Evolutionary conservation across 2,113 vertebrate genomes (phyloP).

Genomic region (Vulpes ferrilata): DNA sequence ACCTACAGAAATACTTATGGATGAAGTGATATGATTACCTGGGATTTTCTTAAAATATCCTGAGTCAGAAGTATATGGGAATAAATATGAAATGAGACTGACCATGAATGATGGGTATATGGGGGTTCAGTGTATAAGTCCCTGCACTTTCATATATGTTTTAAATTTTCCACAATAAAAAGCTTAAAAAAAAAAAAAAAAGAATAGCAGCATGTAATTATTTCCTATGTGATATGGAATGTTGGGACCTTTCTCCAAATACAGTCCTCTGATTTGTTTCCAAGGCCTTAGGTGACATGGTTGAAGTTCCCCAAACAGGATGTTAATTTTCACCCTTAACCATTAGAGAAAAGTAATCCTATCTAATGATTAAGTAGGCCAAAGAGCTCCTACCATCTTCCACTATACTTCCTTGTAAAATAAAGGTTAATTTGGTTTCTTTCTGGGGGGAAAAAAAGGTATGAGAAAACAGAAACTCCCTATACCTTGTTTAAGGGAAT

Average conservation of each 20-base stretch:
- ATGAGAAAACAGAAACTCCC: not conserved
- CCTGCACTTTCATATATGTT: not conserved
- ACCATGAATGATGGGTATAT: not conserved
- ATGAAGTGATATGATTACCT: not conserved
- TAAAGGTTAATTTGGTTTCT: conserved; percentile 38
- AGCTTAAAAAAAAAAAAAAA: not conserved
- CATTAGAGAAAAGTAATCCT: conserved; percentile 5
- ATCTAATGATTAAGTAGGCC: not conserved
- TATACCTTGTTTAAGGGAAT: not conserved
- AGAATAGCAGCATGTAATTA: not conserved
- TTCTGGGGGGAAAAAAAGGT: not conserved
- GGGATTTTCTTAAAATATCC: not conserved
- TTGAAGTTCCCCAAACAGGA: not conserved
- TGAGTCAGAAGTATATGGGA: not conserved
- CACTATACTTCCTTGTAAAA: not conserved
- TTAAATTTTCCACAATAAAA: not conserved
- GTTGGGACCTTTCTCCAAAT: not conserved
- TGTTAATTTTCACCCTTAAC: conserved; percentile 29
- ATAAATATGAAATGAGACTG: not conserved
- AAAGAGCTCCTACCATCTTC: not conserved
- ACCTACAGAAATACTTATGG: not conserved
- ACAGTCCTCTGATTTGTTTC: conserved; percentile 12
- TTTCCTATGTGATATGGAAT: conserved; percentile 52
- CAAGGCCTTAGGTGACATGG: not conserved
- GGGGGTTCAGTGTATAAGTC: not conserved